Percentiles rank a stretch among this genome's conserved stretches.
Evolutionary conservation across 2,888 invertebrate species (phyloP).

Genomic region (Limnephilus marmoratus): DNA sequence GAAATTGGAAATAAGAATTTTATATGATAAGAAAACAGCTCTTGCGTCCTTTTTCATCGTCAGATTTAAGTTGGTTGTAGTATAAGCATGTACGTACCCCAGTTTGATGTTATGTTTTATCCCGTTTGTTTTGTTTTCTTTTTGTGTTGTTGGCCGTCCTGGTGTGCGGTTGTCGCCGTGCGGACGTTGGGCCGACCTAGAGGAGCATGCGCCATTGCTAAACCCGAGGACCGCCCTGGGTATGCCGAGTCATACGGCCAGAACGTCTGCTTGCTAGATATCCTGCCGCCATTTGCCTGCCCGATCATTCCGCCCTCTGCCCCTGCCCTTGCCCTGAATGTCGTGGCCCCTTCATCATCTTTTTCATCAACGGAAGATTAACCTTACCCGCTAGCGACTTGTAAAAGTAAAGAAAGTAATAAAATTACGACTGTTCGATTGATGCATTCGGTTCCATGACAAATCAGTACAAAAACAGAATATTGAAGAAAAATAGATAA

Average conservation of each 20-base stretch:
- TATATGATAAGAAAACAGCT: background rate
- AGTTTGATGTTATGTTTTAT: conserved; percentile 36
- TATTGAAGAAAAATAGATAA: no score
- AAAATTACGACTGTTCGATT: background rate
- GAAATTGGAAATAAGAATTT: background rate
- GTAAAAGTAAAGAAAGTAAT: background rate
- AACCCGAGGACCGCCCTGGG: conserved; percentile 68
- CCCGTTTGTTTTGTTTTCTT: conserved; percentile 67
- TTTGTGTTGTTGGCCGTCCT: conserved; percentile 67
- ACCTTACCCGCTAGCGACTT: background rate
- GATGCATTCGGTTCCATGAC: no score
- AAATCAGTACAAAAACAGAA: no score
- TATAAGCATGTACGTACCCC: background rate
- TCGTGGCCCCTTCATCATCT: background rate
- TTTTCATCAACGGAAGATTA: background rate
- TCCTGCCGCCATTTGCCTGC: conserved; percentile 26
- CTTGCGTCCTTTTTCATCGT: background rate
- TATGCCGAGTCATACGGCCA: conserved; percentile 60
- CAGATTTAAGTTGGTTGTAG: background rate
- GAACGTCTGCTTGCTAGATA: conserved; percentile 67
- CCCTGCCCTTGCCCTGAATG: background rate
- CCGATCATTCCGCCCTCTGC: background rate
- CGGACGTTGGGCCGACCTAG: conserved; percentile 69
- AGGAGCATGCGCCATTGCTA: conserved; percentile 77
- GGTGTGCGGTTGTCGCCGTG: conserved; percentile 65